Percentiles rank a stretch among this genome's conserved stretches.
phyloP scores from a whole-genome alignment of 2,113 vertebrate genomes.

The Odocoileus hemionus region DNA sequence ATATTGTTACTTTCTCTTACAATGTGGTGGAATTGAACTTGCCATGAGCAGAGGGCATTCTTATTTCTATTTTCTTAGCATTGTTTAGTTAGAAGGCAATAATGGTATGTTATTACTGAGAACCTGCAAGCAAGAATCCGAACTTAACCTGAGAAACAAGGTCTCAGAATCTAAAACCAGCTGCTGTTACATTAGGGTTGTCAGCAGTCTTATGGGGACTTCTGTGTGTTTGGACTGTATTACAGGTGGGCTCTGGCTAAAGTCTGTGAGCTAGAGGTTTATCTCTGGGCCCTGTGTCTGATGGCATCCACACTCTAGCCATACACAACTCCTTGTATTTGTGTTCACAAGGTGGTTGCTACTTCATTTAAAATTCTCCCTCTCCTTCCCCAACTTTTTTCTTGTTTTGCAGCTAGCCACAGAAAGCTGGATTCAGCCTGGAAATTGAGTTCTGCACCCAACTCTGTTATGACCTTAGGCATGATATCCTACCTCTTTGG shows the following conservation, averaged over 20 bases:
- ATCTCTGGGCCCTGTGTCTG: not conserved
- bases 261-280: slow-evolving; percentile 36
- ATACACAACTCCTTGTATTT: not conserved
- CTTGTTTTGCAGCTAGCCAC: not conserved
- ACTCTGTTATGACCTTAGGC: not conserved
- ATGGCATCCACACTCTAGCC: not conserved
- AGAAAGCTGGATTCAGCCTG: not conserved
- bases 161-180: slow-evolving; percentile 62
- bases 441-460: not conserved
- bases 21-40: not conserved
- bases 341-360: not conserved
- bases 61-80: slow-evolving; percentile 59
- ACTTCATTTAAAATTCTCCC: slow-evolving; percentile 40
- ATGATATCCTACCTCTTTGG: not conserved
- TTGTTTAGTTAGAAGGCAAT: slow-evolving; percentile 70
- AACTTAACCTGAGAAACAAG: slow-evolving; percentile 60
- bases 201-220: slow-evolving; percentile 45
- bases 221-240: slow-evolving; percentile 39
- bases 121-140: slow-evolving; percentile 54
- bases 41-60: slow-evolving; percentile 35
- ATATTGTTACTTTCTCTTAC: not conserved
- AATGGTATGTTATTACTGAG: slow-evolving; percentile 48
- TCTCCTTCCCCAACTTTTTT: slow-evolving; percentile 4
- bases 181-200: slow-evolving; percentile 22
- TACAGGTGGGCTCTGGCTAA: slow-evolving; percentile 27